phyloP scores from a whole-genome alignment of 2,888 invertebrate species.

The Sinhomidia bicolor region DNA sequence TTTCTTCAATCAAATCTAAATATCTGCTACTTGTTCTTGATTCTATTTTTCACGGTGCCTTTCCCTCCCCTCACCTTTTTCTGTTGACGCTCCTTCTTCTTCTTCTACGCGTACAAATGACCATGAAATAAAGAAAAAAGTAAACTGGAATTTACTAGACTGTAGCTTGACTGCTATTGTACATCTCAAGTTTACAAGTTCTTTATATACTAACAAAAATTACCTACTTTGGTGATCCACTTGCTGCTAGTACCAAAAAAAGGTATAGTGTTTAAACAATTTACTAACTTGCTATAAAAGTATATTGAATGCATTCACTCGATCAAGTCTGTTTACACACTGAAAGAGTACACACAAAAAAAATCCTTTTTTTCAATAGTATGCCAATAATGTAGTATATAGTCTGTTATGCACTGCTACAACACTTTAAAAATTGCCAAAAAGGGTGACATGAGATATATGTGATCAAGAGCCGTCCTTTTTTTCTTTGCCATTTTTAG shows the following conservation, averaged over 20 bases:
- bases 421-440: too few relatives aligned
- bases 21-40: background rate
- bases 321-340: background rate
- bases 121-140: slow-evolving; percentile 41
- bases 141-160: slow-evolving; percentile 35
- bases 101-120: background rate
- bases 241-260: background rate
- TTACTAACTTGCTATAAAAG: background rate
- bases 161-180: background rate
- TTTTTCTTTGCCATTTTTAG: too few relatives aligned
- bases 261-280: background rate
- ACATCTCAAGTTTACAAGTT: too few relatives aligned
- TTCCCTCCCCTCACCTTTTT: background rate
- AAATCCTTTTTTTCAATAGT: background rate
- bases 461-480: too few relatives aligned
- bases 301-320: background rate
- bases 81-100: background rate
- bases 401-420: too few relatives aligned
- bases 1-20: slow-evolving; percentile 16
- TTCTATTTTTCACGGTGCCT: background rate
- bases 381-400: too few relatives aligned
- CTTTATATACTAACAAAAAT: too few relatives aligned
- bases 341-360: too few relatives aligned
- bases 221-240: too few relatives aligned
- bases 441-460: too few relatives aligned